Percentiles rank a stretch among this genome's conserved stretches.
Conservation (phyloP, 2,113 vertebrate genomes). For the rabbit (Oryctolagus cuniculus) region DNA sequence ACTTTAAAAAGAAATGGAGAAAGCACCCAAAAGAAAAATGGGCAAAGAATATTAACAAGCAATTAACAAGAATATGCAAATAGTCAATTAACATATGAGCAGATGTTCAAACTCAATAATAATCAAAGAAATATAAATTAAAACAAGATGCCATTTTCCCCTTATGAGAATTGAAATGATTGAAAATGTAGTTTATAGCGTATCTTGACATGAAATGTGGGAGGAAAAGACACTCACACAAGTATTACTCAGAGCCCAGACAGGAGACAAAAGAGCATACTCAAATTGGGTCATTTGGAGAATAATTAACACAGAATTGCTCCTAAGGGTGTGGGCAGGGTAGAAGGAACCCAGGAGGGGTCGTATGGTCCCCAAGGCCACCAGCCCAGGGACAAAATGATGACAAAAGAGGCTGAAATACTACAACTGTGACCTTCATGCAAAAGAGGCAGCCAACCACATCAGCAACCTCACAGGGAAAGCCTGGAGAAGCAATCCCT, state of each 20-base stretch:
- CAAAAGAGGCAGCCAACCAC: background rate
- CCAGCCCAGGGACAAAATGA: background rate
- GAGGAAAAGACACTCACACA: background rate
- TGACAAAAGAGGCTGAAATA: background rate
- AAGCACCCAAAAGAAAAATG: constrained; percentile 79
- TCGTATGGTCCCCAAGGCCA: background rate
- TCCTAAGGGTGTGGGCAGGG: background rate
- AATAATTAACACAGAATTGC: constrained; percentile 20
- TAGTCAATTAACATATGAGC: constrained; percentile 81
- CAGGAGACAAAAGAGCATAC: constrained; percentile 31
- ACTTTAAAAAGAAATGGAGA: constrained; percentile 52
- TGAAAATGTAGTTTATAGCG: constrained; percentile 62
- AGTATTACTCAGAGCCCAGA: constrained; percentile 63
- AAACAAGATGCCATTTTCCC: constrained; percentile 76
- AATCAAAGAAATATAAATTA: constrained; percentile 81
- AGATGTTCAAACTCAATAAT: constrained; percentile 82
- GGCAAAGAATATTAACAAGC: constrained; percentile 80
- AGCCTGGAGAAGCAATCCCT: background rate
- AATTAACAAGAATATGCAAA: constrained; percentile 83
- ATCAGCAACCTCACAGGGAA: background rate
- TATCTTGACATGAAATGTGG: constrained; percentile 68
- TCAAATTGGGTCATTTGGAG: background rate
- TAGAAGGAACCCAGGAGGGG: background rate
- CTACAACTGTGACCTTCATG: background rate
- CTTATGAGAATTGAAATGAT: constrained; percentile 73